Conservation (phyloP, 2,888 invertebrate species). For the Tinea trinotella region DNA sequence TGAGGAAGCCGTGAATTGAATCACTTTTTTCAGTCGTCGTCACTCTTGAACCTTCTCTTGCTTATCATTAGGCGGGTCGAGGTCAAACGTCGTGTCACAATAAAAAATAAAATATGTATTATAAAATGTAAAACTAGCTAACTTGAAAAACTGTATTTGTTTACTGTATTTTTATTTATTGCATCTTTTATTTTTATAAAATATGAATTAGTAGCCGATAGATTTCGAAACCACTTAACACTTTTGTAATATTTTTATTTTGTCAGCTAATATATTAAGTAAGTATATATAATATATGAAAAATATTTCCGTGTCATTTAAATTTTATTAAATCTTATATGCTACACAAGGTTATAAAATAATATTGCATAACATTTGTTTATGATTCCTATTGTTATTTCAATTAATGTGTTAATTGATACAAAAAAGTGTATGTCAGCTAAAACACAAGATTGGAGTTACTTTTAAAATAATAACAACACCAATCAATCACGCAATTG, state of each 20-base stretch:
- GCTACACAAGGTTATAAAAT: slow-evolving; percentile 1
- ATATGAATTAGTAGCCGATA: slow-evolving; percentile 7
- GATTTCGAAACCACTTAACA: slow-evolving; percentile 15
- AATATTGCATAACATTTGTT: not conserved
- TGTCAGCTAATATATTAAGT: slow-evolving; percentile 4
- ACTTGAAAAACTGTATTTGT: no score
- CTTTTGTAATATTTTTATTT: slow-evolving; percentile 7
- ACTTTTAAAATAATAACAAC: not conserved
- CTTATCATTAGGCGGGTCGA: no score
- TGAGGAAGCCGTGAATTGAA: no score
- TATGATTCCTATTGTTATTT: not conserved
- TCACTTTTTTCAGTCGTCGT: no score
- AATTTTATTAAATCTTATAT: not conserved
- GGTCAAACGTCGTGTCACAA: no score
- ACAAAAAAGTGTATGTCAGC: no score
- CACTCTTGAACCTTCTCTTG: no score
- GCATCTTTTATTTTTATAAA: not conserved
- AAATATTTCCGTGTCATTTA: slow-evolving; percentile 2
- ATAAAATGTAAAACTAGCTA: no score
- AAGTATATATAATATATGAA: not conserved
- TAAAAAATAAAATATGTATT: no score
- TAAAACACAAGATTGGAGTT: not conserved
- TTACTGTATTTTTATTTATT: no score
- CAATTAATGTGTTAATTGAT: no score
- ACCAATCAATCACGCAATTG: no score